Base-by-base conservation (phyloP, 2,888 invertebrate genomes). In the Microplitis manilae region DNA sequence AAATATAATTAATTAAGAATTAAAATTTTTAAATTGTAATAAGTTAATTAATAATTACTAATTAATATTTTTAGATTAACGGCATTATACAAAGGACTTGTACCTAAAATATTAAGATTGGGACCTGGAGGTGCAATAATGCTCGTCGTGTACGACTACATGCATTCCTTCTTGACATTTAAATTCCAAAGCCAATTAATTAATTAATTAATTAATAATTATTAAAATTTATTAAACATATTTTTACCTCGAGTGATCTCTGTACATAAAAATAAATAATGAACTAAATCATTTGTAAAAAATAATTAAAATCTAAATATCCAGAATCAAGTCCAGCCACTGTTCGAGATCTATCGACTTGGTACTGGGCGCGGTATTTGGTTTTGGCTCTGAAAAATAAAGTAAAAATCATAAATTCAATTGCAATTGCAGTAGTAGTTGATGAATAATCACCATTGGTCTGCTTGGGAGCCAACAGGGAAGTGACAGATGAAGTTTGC, bases 71-170 rank as follows among this genome's bases (percentile, higher is more conserved):
- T 41, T 91, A 96, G 96, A 80, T 95, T 95, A 88, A 91, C 92
- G 73, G 97, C 98, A 0, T 91, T 98, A 2, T 98, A 98, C 90
- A 98, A 98, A 91, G 98, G 98, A 20, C 91, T 98, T 9, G 87
- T 97, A 72, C 98, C 98, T 6, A 98, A 98, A 91, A 93, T 98
- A 0, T 92, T 98, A 88, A 92, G 98, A 80, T 90, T 98, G 76
- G 98, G 98, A 38, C 98, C 98, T 1, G 97, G 97, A 68, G 98
- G 98, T 20, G 98, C 97, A 1, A 97, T 98, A 76, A 97, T 98
- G 97, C 91, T 98, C 81, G 93, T 98, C 6, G 96, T 97, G 8
- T 98, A 96, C 85, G 98, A 98, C 87, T 94, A 96, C 85, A 94
- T 95, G 77, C 96, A 96, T 88, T 91, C 94, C 74, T 96, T 92